These are phyloP conservation scores for Etheostoma nigrum DNA, from an alignment of 2,797 vertebrate species.

Conservation along the genomic window DNA sequence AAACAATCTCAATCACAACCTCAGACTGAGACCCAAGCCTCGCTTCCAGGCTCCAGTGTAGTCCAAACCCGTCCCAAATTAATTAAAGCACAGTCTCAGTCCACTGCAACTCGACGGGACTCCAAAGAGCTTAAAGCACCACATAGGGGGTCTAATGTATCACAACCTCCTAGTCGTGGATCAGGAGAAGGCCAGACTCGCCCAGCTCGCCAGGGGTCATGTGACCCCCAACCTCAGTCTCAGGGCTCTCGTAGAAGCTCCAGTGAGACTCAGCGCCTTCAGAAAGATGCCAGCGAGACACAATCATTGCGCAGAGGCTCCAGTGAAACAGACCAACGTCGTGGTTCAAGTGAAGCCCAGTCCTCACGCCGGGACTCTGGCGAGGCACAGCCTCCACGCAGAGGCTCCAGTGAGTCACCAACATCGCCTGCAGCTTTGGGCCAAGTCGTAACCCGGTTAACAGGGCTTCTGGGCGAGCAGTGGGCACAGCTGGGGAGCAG, in stretches of 20 bases:
- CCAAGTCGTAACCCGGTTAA: slow-evolving; percentile 95
- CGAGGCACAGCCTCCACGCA: slow-evolving; percentile 62
- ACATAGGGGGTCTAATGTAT: slow-evolving; percentile 52
- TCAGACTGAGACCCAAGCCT: slow-evolving; percentile 47
- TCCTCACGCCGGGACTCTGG: slow-evolving; percentile 45
- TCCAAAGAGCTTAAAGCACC: slow-evolving; percentile 73
- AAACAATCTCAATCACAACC: slow-evolving; percentile 47
- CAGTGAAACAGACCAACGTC: slow-evolving; percentile 62
- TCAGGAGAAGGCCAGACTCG: slow-evolving; percentile 57
- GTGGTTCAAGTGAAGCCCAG: slow-evolving; percentile 64
- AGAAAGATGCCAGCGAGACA: slow-evolving; percentile 60
- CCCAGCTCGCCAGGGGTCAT: slow-evolving; percentile 58
- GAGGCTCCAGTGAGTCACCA: slow-evolving; percentile 77
- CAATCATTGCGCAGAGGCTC: slow-evolving; percentile 71
- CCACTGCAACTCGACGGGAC: slow-evolving; percentile 37
- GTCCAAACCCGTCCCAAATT: slow-evolving; percentile 63
- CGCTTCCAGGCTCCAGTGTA: slow-evolving; percentile 40
- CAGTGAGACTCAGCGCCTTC: slow-evolving; percentile 54
- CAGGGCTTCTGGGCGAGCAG: slow-evolving; percentile 96
- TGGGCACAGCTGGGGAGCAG: slow-evolving; percentile 93
- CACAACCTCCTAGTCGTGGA: slow-evolving; percentile 53
- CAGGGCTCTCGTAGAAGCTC: slow-evolving; percentile 70
- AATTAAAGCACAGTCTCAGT: slow-evolving; percentile 58
- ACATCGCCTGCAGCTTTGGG: slow-evolving; percentile 89
- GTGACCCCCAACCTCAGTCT: slow-evolving; percentile 59